Evolutionary conservation across 2,113 vertebrate species (phyloP).

Genomic region (Prochilodus magdalenae): DNA sequence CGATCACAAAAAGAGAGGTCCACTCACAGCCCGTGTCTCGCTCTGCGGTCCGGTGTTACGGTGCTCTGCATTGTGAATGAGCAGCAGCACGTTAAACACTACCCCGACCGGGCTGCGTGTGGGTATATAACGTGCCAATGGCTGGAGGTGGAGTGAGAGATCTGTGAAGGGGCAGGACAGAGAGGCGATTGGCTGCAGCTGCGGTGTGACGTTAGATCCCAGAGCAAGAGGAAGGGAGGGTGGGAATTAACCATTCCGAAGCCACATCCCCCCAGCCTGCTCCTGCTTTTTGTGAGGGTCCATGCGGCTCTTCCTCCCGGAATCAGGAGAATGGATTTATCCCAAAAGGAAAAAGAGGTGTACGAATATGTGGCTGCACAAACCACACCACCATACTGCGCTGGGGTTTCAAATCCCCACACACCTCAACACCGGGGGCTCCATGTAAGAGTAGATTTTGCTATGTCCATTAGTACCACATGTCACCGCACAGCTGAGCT

Average conservation of each 20-base stretch:
- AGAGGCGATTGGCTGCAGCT: slow-evolving; percentile 57
- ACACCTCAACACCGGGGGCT: slow-evolving; percentile 1
- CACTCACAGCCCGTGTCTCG: slow-evolving; percentile 68
- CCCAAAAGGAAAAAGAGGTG: neutral
- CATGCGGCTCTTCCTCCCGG: neutral
- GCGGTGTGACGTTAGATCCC: slow-evolving; percentile 69
- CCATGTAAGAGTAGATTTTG: neutral
- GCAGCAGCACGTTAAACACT: slow-evolving; percentile 75
- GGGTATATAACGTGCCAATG: slow-evolving; percentile 61
- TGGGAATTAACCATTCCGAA: slow-evolving; percentile 54
- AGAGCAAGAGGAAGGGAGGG: slow-evolving; percentile 60
- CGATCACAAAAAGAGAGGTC: slow-evolving; percentile 56
- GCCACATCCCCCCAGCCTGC: slow-evolving; percentile 46
- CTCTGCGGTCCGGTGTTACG: slow-evolving; percentile 59
- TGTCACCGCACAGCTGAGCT: slow-evolving; percentile 39
- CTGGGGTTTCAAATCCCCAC: neutral
- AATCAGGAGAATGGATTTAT: slow-evolving; percentile 26
- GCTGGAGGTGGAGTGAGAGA: slow-evolving; percentile 52
- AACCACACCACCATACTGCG: neutral
- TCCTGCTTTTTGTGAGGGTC: slow-evolving; percentile 19
- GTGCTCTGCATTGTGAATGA: slow-evolving; percentile 61
- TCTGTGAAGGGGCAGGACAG: slow-evolving; percentile 22
- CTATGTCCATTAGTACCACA: neutral
- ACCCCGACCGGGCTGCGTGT: slow-evolving; percentile 57
- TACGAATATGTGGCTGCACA: neutral